These are phyloP conservation scores for Agonum fuliginosum DNA, from an alignment of 2,888 invertebrate species.

Conservation along the genomic window DNA sequence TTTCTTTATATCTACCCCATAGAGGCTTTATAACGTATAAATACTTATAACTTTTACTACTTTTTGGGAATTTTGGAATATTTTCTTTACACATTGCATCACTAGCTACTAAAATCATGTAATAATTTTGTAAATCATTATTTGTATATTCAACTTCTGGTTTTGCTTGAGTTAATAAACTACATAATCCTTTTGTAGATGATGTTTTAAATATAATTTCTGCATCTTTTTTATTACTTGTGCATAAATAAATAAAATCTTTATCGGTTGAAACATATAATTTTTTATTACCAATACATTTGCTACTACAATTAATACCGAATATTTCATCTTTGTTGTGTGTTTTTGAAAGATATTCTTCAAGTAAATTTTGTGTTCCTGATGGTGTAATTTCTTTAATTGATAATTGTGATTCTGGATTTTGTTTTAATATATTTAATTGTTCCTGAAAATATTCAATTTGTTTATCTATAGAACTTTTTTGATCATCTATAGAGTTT, in stretches of 20 bases:
- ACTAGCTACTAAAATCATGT: conserved; percentile 11
- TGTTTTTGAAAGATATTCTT: conserved; percentile 9
- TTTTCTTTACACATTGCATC: neutral
- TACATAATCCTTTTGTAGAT: neutral
- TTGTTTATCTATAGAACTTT: neutral
- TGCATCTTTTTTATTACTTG: neutral
- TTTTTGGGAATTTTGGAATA: neutral
- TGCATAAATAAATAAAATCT: neutral
- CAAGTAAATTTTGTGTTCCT: neutral
- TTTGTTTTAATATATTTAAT: neutral
- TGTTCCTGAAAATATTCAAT: neutral
- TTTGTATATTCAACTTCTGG: neutral
- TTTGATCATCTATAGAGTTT: neutral
- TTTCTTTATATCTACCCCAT: neutral
- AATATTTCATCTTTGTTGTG: conserved; percentile 10
- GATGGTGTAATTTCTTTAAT: neutral
- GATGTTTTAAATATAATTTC: neutral
- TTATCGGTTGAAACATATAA: neutral
- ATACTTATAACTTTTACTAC: neutral
- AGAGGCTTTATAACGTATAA: neutral
- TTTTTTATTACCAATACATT: conserved; percentile 25
- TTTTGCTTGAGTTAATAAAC: neutral
- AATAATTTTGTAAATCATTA: conserved; percentile 2
- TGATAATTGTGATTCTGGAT: neutral
- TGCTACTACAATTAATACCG: conserved; percentile 1